Base-by-base conservation (phyloP, 2,113 vertebrate genomes). In the Bagarius yarrelli region DNA sequence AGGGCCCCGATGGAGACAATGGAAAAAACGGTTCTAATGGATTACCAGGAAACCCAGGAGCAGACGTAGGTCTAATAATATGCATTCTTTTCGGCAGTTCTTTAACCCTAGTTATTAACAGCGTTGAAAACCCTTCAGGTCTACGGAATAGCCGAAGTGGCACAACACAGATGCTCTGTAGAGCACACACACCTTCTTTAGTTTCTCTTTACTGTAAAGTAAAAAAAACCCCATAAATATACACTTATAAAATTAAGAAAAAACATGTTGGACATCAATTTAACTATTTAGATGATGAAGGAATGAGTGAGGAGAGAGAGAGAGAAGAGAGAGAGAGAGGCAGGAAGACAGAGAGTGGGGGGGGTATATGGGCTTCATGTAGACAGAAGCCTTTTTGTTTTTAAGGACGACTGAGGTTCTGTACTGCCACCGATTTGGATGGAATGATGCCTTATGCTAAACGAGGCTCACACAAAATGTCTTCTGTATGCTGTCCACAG, bases 1-100 rank as follows among this genome's bases (percentile, higher is more conserved):
- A 99, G 97, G 97, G 97, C 57, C 87, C 84, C 0, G 91, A 93
- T 23, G 97, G 97, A 21, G 95, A 96, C 0, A 87, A 94, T 8
- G 97, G 96, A 25, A 94, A 91, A 87, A 90, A 94, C 2, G 97
- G 97, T 81, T 89, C 88, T 75, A 84, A 93, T 0, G 97, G 97
- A 78, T 82, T 93, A 78, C 86, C 96, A 3, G 97, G 97, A 53
- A 92, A 94, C 8, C 95, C 96, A 0, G 97, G 97, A 5, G 93
- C 95, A 27, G 97, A 99, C 85, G 97, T 99, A 85, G 96, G 96
- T 96, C 89, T 16, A 4, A 40, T 34, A 66, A 53, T 67, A 16
- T 47, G 12, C 55, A 11, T 47, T 82, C 14, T 82, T 47, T 84
- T 64, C 18, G 21, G 11, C n/a, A 16, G 32, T 34, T 69, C 13